A percentile compares a stretch with the other conserved stretches of the same genome.
Conservation (phyloP, 2,888 invertebrate species). For the Suillia variegata region DNA sequence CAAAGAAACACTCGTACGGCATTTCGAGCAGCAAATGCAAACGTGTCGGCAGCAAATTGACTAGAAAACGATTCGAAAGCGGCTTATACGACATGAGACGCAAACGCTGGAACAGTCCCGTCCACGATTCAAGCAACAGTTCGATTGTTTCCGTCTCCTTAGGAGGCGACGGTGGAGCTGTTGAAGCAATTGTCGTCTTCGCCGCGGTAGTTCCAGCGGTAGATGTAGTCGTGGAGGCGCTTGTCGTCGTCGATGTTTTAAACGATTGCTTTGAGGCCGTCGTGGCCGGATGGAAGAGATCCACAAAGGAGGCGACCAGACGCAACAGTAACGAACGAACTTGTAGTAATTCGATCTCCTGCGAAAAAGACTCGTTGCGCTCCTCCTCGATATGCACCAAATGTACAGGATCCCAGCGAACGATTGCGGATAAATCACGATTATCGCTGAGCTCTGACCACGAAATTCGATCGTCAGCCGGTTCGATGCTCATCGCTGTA, state of each 20-base stretch:
- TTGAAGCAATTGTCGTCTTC: neutral
- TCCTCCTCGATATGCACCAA: conserved; percentile 45
- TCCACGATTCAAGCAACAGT: conserved; percentile 53
- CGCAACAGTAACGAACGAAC: conserved; percentile 55
- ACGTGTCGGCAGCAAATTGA: conserved; percentile 60
- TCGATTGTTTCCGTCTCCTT: conserved; percentile 48
- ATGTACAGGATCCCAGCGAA: conserved; percentile 71
- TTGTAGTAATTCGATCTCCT: conserved; percentile 56
- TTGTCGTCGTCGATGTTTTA: conserved; percentile 25
- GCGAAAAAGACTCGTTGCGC: conserved; percentile 54
- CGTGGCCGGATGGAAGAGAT: conserved; percentile 48
- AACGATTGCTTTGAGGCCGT: conserved; percentile 5
- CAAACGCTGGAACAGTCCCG: conserved; percentile 51
- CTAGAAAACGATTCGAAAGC: conserved; percentile 57
- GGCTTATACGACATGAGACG: conserved; percentile 52
- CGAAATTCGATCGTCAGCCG: conserved; percentile 66
- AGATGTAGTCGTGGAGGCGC: conserved; percentile 2
- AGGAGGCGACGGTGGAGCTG: neutral
- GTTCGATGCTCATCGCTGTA: conserved; percentile 66
- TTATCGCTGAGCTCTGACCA: conserved; percentile 74
- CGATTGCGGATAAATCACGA: conserved; percentile 75
- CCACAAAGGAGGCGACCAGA: conserved; percentile 55
- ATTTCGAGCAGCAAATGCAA: conserved; percentile 54
- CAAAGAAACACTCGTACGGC: conserved; percentile 59
- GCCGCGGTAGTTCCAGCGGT: too few relatives aligned